Conservation (phyloP, 2,113 vertebrate species). For the Phylloscopus trochilus region DNA sequence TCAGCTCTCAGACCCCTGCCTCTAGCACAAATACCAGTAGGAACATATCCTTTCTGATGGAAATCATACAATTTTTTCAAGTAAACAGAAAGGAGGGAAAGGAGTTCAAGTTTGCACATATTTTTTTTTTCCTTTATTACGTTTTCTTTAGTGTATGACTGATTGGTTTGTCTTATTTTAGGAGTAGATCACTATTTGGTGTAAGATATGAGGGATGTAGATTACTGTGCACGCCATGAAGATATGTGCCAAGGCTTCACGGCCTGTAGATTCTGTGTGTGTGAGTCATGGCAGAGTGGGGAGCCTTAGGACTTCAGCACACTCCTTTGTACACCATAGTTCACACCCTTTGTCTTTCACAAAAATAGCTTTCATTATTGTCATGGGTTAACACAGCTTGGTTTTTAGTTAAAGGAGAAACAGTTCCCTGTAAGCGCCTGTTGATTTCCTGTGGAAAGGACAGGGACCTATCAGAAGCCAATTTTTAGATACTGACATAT, state of each 20-base stretch:
- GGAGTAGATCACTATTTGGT: not conserved
- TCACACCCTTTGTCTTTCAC: not conserved
- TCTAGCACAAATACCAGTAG: not conserved
- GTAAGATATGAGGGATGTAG: not conserved
- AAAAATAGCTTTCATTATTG: not conserved
- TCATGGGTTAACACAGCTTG: no score
- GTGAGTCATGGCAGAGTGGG: not conserved
- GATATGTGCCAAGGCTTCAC: rapidly evolving
- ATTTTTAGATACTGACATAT: no score
- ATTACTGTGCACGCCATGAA: not conserved
- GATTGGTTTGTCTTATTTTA: not conserved
- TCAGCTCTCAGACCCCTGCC: not conserved
- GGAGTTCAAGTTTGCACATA: not conserved
- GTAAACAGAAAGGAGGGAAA: not conserved
- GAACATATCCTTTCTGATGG: not conserved
- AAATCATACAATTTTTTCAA: not conserved
- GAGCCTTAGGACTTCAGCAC: not conserved
- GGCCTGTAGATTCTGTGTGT: not conserved
- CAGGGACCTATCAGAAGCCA: no score
- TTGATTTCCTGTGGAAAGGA: no score
- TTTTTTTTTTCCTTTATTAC: not conserved
- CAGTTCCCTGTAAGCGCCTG: no score
- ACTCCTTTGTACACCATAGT: rapidly evolving
- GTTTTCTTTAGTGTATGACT: not conserved
- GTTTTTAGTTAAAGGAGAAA: no score